These are phyloP conservation scores for Hycleus cichorii DNA, from an alignment of 1,140 invertebrate genomes.

Conservation along the genomic window DNA sequence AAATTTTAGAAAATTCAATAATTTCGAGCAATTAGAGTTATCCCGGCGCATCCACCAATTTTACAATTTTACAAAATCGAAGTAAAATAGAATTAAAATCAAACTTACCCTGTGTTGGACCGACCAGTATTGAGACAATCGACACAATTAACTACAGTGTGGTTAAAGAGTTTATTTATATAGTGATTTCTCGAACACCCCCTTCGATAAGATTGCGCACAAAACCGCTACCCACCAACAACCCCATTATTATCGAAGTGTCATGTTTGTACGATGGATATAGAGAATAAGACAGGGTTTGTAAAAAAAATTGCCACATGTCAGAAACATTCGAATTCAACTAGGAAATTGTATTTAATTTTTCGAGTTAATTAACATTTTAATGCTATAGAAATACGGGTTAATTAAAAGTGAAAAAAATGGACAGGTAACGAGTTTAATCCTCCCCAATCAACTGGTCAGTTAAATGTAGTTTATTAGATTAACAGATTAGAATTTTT, in stretches of 20 bases:
- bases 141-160: too few relatives aligned
- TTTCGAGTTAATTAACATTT: neutral
- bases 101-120: too few relatives aligned
- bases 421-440: constrained; percentile 7
- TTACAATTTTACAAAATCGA: too few relatives aligned
- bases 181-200: constrained; percentile 6
- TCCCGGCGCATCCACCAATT: too few relatives aligned
- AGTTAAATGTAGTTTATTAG: too few relatives aligned
- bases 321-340: constrained; percentile 16
- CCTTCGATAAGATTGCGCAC: constrained; percentile 9
- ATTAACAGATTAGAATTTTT: too few relatives aligned
- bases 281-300: constrained; percentile 2
- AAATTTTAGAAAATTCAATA: too few relatives aligned
- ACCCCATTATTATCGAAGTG: constrained; percentile 16
- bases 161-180: constrained; percentile 4
- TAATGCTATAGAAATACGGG: too few relatives aligned
- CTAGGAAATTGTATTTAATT: constrained; percentile 3
- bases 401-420: too few relatives aligned
- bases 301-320: constrained; percentile 2
- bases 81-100: too few relatives aligned
- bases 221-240: constrained; percentile 5
- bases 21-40: too few relatives aligned
- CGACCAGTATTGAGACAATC: too few relatives aligned
- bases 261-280: constrained; percentile 13
- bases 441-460: neutral